Evolutionary conservation across 2,113 vertebrate genomes (phyloP), one percentile per base, ranked within the genome.

Genomic region (Halichoeres trimaculatus): DNA sequence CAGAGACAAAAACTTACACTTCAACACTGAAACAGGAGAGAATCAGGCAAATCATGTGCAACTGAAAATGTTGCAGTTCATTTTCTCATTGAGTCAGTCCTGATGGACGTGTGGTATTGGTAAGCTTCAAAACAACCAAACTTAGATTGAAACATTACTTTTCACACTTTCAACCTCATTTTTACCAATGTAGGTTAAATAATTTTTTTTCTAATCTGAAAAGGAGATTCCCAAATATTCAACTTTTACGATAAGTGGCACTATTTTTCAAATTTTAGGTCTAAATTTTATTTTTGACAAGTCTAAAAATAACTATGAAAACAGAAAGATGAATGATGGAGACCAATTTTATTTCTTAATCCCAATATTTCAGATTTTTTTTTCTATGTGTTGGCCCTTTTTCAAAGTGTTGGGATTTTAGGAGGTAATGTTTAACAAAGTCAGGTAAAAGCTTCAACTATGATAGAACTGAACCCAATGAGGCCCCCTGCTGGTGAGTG

Each of bases 11-110:
- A 64, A 48, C 61, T 10, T n/a, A 30, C 23, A 71, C 62, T 63
- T 14, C 80, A 53, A 75, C 17, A 41, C 43, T 66, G 8, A 52
- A 35, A 24, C 35, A 58, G 26, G 22, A 50, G 53, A 16, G 69
- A n/a, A 13, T 63, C n/a, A 59, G 47, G 66, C 57, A 66, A 17
- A 12, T 14, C 56, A 63, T 54, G 56, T 80, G 63, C 53, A 69
- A 56, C 10, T 60, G 17, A 63, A 69, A 70, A 38, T 47, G 16
- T 59, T 55, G 48, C 55, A 67, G 67, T 36, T 45, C 14, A 2
- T 56, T n/a, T 40, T 70, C 41, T 20, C 23, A 58, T 7, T 13
- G 43, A 30, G 58, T 79, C 35, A 40, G 36, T 34, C 26, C 22
- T 51, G 24, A 57, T 26, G 40, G 52, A 45, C 5, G n/a, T 47